Evolutionary conservation across 2,797 vertebrate genomes (phyloP).

Genomic region (Pristis pectinata): DNA sequence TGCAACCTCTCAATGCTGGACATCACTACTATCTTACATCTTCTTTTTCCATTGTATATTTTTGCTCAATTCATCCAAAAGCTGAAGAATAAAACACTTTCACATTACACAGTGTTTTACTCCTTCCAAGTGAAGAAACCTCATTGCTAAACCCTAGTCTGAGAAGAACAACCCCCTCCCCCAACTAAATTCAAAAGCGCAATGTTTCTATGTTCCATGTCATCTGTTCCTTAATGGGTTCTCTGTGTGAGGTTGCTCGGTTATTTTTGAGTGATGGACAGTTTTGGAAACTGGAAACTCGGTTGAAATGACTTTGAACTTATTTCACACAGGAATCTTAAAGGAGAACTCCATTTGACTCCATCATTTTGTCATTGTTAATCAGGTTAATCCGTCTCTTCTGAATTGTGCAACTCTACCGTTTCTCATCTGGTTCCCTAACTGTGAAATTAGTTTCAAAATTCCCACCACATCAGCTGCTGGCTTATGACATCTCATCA

Average conservation of each 20-base stretch:
- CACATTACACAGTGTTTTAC: not conserved
- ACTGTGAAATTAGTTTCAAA: constrained; percentile 34
- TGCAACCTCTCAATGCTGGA: not conserved
- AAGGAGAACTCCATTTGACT: constrained; percentile 23
- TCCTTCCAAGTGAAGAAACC: not conserved
- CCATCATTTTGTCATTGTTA: constrained; percentile 16
- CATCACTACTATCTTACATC: not conserved
- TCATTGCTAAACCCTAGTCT: not conserved
- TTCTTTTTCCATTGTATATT: not conserved
- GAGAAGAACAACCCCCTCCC: not conserved
- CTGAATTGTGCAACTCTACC: not conserved
- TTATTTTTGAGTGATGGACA: constrained; percentile 18
- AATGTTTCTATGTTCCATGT: not conserved
- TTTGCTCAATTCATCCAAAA: not conserved
- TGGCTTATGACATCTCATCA: constrained; percentile 24
- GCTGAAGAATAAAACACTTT: not conserved
- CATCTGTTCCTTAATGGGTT: not conserved
- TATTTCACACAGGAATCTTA: constrained; percentile 18
- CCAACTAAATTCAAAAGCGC: not conserved
- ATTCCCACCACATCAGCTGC: constrained; percentile 32
- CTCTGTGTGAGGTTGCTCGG: not conserved
- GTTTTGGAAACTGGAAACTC: not conserved
- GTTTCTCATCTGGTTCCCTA: not conserved
- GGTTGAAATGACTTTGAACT: constrained; percentile 25
- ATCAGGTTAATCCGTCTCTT: constrained; percentile 33